Base-by-base conservation (phyloP, 2,797 vertebrate genomes). In the Myoxocephalus aenaeus region DNA sequence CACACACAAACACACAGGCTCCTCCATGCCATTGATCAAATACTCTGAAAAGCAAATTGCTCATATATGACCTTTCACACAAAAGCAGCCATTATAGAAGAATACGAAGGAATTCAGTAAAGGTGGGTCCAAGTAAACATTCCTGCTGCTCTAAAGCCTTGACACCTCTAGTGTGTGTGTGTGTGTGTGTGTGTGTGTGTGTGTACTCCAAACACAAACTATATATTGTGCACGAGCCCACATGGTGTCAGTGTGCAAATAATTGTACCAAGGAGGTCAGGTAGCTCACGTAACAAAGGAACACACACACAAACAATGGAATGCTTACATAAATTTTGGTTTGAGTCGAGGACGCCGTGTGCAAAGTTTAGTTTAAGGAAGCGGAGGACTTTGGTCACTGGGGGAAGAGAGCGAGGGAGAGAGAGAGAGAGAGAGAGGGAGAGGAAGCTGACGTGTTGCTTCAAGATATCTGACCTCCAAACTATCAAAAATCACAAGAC, bases 21-120 rank as follows among this genome's bases (percentile, higher is more conserved):
- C 44, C 25, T 40, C 38, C 1, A 6, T 8, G 42, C 58, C 59
- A 79, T 81, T 74, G 79, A 88, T 84, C 78, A 84, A 87, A 86
- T 22, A 68, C 81, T 62, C 56, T 70, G 68, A 80, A 82, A 91
- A 78, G 70, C 80, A 79, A 77, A 83, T 74, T 77, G 56, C 75
- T 88, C 77, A 88, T 81, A 92, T 83, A 57, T 81, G 84, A 90
- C 84, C 88, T 85, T 85, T 78, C 15, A 22, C 73, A 90, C 90
- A 91, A 92, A 91, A 83, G 87, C 71, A n/a, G 77, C 81, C 70
- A 73, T 83, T 83, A 82, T 82, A 72, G 68, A 82, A 86, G 79
- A 69, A 75, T 64, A 51, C 68, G 65, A 65, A 90, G 84, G 88
- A 91, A 90, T 91, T 88, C 75, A 82, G 54, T 44, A 7, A 75